Conservation (phyloP, 2,113 vertebrate genomes). For the Nibea coibor region DNA sequence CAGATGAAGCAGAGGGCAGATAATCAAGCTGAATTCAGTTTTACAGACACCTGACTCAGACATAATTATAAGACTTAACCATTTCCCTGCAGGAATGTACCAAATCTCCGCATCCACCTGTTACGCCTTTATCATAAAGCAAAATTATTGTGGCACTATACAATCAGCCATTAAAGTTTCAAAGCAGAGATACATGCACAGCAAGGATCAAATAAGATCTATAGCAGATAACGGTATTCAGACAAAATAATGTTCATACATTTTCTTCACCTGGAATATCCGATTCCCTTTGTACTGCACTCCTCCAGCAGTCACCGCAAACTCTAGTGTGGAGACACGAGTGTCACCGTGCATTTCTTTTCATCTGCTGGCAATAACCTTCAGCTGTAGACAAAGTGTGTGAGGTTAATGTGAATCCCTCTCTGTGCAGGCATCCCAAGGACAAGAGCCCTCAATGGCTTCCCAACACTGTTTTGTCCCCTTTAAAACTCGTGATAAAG, state of each 20-base stretch:
- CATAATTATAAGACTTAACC: slow-evolving; percentile 14
- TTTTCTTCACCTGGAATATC: not conserved
- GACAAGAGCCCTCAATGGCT: not conserved
- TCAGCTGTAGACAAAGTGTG: not conserved
- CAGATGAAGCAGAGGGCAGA: slow-evolving; percentile 53
- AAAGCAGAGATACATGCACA: not conserved
- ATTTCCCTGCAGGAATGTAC: not conserved
- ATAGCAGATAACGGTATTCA: not conserved
- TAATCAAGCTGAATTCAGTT: slow-evolving; percentile 53
- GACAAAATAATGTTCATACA: not conserved
- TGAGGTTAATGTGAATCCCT: not conserved
- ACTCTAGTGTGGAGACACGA: not conserved
- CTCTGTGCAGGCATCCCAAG: not conserved
- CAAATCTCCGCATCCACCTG: not conserved
- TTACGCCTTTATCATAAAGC: not conserved
- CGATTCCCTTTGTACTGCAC: not conserved
- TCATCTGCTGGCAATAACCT: not conserved
- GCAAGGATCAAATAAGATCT: not conserved
- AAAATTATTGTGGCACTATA: not conserved
- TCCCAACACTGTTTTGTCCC: not conserved
- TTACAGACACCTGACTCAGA: slow-evolving; percentile 58
- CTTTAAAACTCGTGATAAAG: not conserved
- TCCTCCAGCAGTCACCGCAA: not conserved
- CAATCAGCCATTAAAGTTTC: not conserved
- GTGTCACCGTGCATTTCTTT: not conserved